A percentile compares a stretch with the other conserved stretches of the same genome.
Conservation (phyloP, 2,888 invertebrate species). For the Calliopum simillimum region DNA sequence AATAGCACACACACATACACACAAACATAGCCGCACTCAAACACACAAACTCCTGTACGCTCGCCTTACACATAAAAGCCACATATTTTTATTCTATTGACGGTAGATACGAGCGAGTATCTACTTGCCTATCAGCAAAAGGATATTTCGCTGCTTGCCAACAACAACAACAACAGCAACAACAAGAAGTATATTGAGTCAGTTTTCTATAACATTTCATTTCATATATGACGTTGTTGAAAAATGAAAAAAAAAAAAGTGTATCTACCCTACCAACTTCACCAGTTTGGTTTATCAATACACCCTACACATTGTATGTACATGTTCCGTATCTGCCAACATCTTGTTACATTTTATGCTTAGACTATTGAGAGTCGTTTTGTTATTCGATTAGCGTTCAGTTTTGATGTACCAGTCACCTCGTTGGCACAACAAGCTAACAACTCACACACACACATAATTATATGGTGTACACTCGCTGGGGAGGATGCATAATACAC, state of each 20-base stretch:
- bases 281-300: background rate
- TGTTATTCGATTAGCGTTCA: slow-evolving; percentile 14
- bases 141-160: background rate
- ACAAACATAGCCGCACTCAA: too few species aligned
- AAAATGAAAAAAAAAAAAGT: background rate
- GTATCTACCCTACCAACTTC: background rate
- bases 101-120: too few species aligned
- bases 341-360: slow-evolving; percentile 10
- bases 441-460: too few species aligned
- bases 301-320: too few species aligned
- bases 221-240: background rate
- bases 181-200: background rate
- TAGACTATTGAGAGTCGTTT: slow-evolving; percentile 1
- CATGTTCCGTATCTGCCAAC: background rate
- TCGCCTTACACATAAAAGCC: too few species aligned
- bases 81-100: too few species aligned
- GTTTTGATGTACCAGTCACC: background rate
- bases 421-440: background rate
- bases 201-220: background rate
- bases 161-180: slow-evolving; percentile 13
- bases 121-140: too few species aligned
- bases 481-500: too few species aligned
- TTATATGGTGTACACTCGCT: too few species aligned
- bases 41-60: too few species aligned
- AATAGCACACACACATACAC: too few species aligned